Evolutionary conservation across 1,140 invertebrate genomes (phyloP), one percentile per base, ranked within the genome.

Genomic region (Dreissena rostriformis): DNA sequence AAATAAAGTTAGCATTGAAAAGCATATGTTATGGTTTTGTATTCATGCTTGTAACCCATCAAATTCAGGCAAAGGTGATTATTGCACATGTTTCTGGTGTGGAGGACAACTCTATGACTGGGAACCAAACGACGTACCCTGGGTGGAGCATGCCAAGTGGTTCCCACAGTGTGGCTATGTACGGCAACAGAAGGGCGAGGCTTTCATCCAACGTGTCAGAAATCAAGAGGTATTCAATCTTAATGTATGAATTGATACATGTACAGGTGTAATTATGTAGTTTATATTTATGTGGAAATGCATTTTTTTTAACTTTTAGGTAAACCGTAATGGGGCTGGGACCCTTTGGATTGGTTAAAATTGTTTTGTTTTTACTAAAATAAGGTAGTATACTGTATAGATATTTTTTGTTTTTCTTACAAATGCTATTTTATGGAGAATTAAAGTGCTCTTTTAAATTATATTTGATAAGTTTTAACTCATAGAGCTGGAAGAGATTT

Each of bases 41-140:
- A 24, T 74, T 55, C 8, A 74, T 53, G 12, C 6, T 11, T 52
- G 22, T 55, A n/a, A 53, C 12, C 15, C 8, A 15, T 22, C 52
- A 52, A 52, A n/a, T 66, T 12, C 61, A 87, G 86, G 86, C 26
- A 71, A 86, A 57, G 87, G 86, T 12, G 91, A 91, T 68, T 66
- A 79, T 39, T 86, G 86, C n/a, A 89, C 87, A 28, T 91, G 91
- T 83, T 90, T 89, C 67, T 88, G 74, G 77, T 92, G 91, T 77
- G 86, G 88, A 26, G 90, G 88, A 12, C 85, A 85, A 14, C 80
- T 92, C 26, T 88, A 86, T 55, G 86, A 90, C 66, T 92, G 91
- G 91, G 85, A 90, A 11, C 82, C 84, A 6, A 66, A 83, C 8
- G 91, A 92, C 79, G 86, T 88, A 51, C 87, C 89, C 6, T 83